These are phyloP conservation scores for Bergia sp. DNA, from an alignment of 92 coral and sea anemone species.

Conservation along the genomic window DNA sequence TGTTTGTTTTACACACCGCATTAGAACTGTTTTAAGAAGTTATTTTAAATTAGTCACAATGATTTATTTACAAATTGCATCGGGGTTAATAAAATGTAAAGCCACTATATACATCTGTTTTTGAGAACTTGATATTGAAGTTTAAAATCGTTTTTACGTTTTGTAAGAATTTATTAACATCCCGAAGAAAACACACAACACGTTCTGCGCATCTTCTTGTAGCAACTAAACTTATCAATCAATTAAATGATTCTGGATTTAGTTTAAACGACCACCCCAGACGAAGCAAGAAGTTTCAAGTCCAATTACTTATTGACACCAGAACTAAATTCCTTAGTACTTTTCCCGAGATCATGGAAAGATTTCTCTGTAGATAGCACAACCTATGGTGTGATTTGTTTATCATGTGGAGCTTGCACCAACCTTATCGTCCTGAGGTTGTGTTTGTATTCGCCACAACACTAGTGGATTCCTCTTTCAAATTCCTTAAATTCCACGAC, in stretches of 20 bases:
- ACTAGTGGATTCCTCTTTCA: background rate
- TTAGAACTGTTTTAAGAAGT: background rate
- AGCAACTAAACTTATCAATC: background rate
- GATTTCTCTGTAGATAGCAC: background rate
- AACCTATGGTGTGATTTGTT: background rate
- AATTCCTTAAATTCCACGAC: background rate
- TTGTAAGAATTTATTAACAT: background rate
- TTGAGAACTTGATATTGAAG: background rate
- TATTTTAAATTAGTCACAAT: background rate
- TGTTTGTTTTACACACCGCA: background rate
- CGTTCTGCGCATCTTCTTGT: background rate
- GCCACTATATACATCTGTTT: background rate
- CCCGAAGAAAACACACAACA: background rate
- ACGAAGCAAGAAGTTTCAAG: background rate
- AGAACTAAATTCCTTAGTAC: background rate
- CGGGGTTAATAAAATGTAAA: background rate
- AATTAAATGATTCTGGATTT: no score
- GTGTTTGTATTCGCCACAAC: background rate
- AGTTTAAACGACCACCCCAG: no score
- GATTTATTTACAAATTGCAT: no score
- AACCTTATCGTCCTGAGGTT: background rate
- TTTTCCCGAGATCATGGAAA: background rate
- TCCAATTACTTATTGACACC: background rate
- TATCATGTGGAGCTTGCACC: background rate
- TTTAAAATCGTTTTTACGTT: background rate